A percentile compares a stretch with the other conserved stretches of the same genome.
phyloP scores from a whole-genome alignment of 1,140 invertebrate genomes.

The Procambarus clarkii region DNA sequence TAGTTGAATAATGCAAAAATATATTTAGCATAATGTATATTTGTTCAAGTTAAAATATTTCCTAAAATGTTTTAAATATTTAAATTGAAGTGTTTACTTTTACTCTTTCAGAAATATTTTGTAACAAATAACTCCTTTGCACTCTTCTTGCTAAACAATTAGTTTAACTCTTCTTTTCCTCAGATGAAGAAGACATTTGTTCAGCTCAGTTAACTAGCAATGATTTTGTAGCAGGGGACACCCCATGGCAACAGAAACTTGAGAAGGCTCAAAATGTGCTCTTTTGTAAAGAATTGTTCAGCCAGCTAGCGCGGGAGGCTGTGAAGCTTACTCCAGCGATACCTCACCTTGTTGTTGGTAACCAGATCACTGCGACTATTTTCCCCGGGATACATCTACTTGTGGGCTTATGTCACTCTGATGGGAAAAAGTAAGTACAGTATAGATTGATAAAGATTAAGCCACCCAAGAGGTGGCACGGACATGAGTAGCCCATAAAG shows the following conservation, averaged over 20 bases:
- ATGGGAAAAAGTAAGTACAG: constrained; percentile 61
- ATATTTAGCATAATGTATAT: too few relatives aligned
- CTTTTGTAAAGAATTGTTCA: constrained; percentile 98
- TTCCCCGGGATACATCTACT: constrained; percentile 92
- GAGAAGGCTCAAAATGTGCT: constrained; percentile 97
- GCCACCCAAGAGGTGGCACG: too few relatives aligned
- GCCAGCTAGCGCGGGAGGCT: constrained; percentile 94
- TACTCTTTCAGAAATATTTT: too few relatives aligned
- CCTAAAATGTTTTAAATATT: too few relatives aligned
- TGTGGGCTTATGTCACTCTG: constrained; percentile 79
- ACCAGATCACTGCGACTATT: constrained; percentile 96
- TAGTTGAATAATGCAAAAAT: too few relatives aligned
- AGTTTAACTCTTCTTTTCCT: not conserved
- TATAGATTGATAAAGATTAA: too few relatives aligned
- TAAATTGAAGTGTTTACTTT: too few relatives aligned
- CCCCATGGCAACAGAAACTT: constrained; percentile 95
- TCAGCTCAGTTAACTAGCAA: constrained; percentile 74
- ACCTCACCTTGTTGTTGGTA: constrained; percentile 96
- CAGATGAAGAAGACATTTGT: constrained; percentile 69
- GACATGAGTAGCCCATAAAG: too few relatives aligned
- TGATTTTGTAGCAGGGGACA: constrained; percentile 82
- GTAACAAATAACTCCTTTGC: too few relatives aligned
- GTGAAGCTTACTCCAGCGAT: constrained; percentile 94
- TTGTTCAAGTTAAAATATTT: too few relatives aligned
- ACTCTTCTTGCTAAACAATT: too few relatives aligned